Evolutionary conservation across 2,888 invertebrate genomes (phyloP), one percentile per base, ranked within the genome.

Genomic region (Folsomia manolachei): DNA sequence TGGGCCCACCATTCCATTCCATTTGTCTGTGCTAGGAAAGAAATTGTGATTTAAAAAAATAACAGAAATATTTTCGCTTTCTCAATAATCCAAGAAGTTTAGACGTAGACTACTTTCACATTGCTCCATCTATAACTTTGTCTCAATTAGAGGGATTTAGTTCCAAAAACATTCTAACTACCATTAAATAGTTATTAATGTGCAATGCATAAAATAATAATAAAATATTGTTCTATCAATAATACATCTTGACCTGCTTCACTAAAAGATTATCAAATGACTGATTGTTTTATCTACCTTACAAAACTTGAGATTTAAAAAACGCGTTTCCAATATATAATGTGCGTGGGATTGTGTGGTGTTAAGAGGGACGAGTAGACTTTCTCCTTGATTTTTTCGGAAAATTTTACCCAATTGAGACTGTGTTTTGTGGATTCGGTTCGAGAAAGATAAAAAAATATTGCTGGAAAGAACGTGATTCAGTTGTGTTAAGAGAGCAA

Each of bases 201-300:
- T 14, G 4, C 21, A 7, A 56, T 56, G 56, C 21, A 56, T 56
- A 19, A 56, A 56, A 56, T 19, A 56, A 56, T 56, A 56, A 7
- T n/a, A n/a, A 19, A 56, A 56, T 56, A 19, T 56, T 56, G 56
- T 56, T 19, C n/a, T n/a, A n/a, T n/a, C 56, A 56, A 56, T 56
- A 56, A n/a, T 51, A 18, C 21, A 56, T 14, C n/a, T 56, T 56
- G 56, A 56, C 56, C 56, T 56, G 56, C 56, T 7, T 56, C 7
- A 56, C 56, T 56, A 56, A 39, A 39, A 14, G 14, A 39, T 14
- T 39, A 39, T 4, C 14, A 39, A 4, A 39, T 39, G 39, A 39
- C 39, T 39, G n/a, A n/a, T n/a, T n/a, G n/a, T n/a, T n/a, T n/a
- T n/a, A n/a, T n/a, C n/a, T n/a, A n/a, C n/a, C n/a, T n/a, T n/a